These are phyloP conservation scores for Sylvia atricapilla DNA, from an alignment of 2,113 vertebrate species.

Conservation along the genomic window DNA sequence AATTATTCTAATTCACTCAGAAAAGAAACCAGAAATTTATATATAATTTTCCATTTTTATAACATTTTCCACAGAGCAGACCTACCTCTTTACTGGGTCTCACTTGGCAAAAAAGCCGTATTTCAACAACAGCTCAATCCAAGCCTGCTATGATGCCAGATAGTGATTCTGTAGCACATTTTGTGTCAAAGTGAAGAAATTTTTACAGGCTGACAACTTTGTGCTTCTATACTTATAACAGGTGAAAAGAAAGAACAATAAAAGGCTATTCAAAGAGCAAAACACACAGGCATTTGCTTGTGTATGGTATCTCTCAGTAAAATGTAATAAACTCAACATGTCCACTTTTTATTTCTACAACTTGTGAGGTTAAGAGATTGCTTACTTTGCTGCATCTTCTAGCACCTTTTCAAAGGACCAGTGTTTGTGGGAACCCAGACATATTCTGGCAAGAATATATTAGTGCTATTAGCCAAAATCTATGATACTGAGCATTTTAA, in stretches of 20 bases:
- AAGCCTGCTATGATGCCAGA: background rate
- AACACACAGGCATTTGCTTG: fast-evolving
- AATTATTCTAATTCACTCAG: background rate
- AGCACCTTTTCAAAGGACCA: background rate
- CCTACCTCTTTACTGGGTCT: fast-evolving
- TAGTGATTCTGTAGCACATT: background rate
- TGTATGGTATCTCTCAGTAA: background rate
- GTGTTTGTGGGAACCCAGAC: background rate
- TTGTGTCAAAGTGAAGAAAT: background rate
- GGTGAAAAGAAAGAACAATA: background rate
- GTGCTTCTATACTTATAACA: background rate
- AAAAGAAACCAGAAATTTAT: background rate
- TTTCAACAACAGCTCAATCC: background rate
- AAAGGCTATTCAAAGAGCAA: background rate
- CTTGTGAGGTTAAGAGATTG: background rate
- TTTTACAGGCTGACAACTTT: background rate
- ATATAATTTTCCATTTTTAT: background rate
- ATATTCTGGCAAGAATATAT: too few relatives aligned
- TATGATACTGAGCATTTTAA: background rate
- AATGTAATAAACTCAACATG: background rate
- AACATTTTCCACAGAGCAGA: background rate
- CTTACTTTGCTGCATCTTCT: background rate
- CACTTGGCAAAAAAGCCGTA: background rate
- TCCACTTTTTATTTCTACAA: background rate
- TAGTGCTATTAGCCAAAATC: background rate